phyloP scores from a whole-genome alignment of 1,140 invertebrate species.

The Hycleus phaleratus region DNA sequence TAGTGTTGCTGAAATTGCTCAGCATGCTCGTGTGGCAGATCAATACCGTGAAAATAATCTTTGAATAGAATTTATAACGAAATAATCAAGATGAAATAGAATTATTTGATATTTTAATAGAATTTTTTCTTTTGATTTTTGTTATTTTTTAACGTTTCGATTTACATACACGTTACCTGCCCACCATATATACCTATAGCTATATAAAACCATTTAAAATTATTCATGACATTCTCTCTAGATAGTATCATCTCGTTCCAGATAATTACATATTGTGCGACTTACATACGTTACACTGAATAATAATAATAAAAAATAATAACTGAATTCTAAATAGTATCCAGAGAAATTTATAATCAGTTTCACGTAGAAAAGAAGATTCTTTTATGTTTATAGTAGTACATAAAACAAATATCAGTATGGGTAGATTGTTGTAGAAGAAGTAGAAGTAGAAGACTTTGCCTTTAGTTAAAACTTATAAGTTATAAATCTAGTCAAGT shows the following conservation, averaged over 20 bases:
- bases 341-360: too few species aligned
- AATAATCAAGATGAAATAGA: too few species aligned
- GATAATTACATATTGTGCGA: constrained; percentile 8
- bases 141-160: not conserved
- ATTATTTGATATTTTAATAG: too few species aligned
- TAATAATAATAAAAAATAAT: too few species aligned
- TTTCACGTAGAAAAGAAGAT: too few species aligned
- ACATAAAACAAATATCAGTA: constrained; percentile 23
- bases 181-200: not conserved
- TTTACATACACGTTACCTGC: constrained; percentile 12
- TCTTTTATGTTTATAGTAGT: not conserved
- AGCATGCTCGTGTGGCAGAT: too few species aligned
- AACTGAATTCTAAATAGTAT: too few species aligned
- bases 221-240: constrained; percentile 13
- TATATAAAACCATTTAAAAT: constrained; percentile 6
- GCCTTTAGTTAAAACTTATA: not conserved
- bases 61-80: too few species aligned
- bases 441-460: not conserved
- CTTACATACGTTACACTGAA: not conserved
- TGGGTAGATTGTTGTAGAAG: not conserved
- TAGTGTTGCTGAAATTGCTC: too few species aligned
- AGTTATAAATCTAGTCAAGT: constrained; percentile 22
- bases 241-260: not conserved
- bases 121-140: too few species aligned
- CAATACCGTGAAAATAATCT: too few species aligned